phyloP scores from a whole-genome alignment of 2,888 invertebrate genomes.

The Philhelius pedissequus region DNA sequence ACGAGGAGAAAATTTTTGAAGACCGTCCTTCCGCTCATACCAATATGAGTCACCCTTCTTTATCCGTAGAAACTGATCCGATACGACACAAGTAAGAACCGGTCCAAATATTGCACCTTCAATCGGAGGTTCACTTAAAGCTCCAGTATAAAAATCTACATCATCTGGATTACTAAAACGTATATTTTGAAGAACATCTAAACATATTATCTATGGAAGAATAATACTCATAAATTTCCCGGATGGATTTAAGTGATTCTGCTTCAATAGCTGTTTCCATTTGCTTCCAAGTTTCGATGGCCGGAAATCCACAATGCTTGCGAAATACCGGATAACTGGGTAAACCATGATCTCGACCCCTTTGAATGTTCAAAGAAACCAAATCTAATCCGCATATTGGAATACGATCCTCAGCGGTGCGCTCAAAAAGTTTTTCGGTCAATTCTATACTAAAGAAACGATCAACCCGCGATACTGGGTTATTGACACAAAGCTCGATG shows the following conservation, averaged over 20 bases:
- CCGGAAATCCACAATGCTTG: conserved; percentile 85
- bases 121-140: conserved; percentile 88
- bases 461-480: conserved; percentile 80
- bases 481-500: conserved; percentile 84
- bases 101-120: conserved; percentile 89
- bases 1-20: conserved; percentile 85
- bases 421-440: conserved; percentile 77
- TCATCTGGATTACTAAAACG: conserved; percentile 85
- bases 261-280: conserved; percentile 83
- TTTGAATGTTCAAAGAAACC: conserved; percentile 92
- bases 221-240: conserved; percentile 83
- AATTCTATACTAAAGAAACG: conserved; percentile 77
- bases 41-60: conserved; percentile 92
- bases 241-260: conserved; percentile 83
- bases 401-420: conserved; percentile 70
- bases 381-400: conserved; percentile 88
- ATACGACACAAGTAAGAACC: conserved; percentile 89
- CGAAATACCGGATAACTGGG: conserved; percentile 89
- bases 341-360: conserved; percentile 93
- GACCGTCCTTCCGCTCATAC: conserved; percentile 87
- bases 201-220: background rate
- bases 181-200: background rate
- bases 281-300: conserved; percentile 83
- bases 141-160: conserved; percentile 93
- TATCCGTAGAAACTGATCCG: conserved; percentile 90